Conservation (phyloP, 1,140 invertebrate genomes). For the Radopholus similis region DNA sequence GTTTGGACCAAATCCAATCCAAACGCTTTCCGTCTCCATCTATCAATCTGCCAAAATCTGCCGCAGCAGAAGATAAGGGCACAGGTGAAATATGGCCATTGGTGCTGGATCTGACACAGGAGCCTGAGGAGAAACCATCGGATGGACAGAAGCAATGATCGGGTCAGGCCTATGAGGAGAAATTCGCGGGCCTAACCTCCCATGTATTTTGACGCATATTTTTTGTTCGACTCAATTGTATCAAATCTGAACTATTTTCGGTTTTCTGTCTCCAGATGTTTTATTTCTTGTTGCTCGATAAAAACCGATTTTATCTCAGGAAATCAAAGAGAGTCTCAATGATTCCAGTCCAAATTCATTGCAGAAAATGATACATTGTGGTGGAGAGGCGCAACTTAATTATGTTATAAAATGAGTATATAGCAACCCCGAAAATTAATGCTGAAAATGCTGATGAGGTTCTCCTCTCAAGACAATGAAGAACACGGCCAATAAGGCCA, state of each 20-base stretch:
- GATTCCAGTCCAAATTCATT: conserved; percentile 36
- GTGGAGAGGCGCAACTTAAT: conserved; percentile 12
- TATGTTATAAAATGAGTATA: conserved; percentile 6
- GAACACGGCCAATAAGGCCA: conserved; percentile 19
- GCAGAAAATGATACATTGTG: conserved; percentile 40
- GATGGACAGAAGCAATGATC: too few species aligned
- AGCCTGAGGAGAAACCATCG: too few species aligned
- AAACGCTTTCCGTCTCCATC: too few species aligned
- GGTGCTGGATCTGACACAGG: too few species aligned
- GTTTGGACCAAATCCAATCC: conserved; percentile 6
- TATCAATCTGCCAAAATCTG: too few species aligned
- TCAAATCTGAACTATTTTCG: not conserved
- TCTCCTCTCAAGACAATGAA: conserved; percentile 24
- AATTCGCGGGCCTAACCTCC: too few species aligned
- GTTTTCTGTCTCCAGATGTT: not conserved
- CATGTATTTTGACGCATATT: too few species aligned
- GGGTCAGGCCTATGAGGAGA: too few species aligned
- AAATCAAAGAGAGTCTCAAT: conserved; percentile 30
- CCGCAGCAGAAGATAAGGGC: too few species aligned
- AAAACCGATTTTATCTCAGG: conserved; percentile 4
- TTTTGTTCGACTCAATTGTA: too few species aligned
- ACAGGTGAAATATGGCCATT: too few species aligned
- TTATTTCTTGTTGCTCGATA: not conserved
- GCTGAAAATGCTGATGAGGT: conserved; percentile 26
- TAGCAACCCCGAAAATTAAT: conserved; percentile 42